phyloP scores from a whole-genome alignment of 2,113 vertebrate genomes.

The Peromyscus maniculatus region DNA sequence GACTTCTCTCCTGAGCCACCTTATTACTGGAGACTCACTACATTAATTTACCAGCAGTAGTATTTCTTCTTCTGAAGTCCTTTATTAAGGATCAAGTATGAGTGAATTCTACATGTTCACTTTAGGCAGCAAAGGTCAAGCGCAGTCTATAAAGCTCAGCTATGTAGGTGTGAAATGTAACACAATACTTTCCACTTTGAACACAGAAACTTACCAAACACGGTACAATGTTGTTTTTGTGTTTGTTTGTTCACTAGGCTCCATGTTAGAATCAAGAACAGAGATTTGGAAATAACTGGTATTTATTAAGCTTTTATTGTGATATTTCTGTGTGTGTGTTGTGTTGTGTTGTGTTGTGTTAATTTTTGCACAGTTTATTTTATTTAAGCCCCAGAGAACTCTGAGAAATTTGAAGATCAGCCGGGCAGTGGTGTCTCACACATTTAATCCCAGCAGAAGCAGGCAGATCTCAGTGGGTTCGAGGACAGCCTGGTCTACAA shows the following conservation, averaged over 20 bases:
- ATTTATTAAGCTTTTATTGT: not conserved
- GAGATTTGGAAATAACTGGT: not conserved
- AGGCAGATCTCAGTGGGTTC: too few relatives aligned
- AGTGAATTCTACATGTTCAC: not conserved
- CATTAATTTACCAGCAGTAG: not conserved
- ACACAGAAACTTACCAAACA: not conserved
- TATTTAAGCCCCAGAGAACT: not conserved
- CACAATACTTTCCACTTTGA: not conserved
- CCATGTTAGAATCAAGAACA: not conserved
- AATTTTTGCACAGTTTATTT: not conserved
- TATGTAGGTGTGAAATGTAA: slow-evolving; percentile 30
- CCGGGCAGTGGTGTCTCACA: too few relatives aligned
- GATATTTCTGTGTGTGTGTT: too few relatives aligned
- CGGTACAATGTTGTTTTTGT: not conserved
- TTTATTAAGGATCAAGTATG: not conserved
- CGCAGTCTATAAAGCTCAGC: not conserved
- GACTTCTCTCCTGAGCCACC: not conserved
- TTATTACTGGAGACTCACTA: not conserved
- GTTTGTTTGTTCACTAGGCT: not conserved
- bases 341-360: too few relatives aligned
- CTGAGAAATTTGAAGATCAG: not conserved
- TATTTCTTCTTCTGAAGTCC: not conserved
- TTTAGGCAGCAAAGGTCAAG: not conserved
- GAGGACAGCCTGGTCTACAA: too few relatives aligned
- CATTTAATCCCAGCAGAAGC: too few relatives aligned